A percentile compares a stretch with the other conserved stretches of the same genome.
phyloP scores from a whole-genome alignment of 2,888 invertebrate genomes.

The Dendrolimus houi region DNA sequence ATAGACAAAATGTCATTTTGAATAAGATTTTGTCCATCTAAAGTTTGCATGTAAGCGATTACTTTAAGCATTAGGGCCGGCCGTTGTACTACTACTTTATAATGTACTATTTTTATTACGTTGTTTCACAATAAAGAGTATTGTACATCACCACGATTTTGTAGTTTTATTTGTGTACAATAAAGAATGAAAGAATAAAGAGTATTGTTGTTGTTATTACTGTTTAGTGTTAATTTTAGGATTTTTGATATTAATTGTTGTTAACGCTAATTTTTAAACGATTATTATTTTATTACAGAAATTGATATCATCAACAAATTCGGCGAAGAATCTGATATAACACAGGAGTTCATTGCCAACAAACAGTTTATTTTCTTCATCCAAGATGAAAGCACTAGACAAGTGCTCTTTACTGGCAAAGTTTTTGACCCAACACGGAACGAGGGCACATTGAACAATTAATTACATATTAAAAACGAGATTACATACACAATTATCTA shows the following conservation, averaged over 20 bases:
- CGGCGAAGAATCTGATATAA: conserved; percentile 74
- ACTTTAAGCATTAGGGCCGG: too few relatives aligned
- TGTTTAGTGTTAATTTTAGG: not conserved
- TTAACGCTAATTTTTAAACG: not conserved
- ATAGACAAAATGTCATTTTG: too few relatives aligned
- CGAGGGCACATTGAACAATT: conserved; percentile 37
- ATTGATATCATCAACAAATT: conserved; percentile 84
- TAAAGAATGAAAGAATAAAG: too few relatives aligned
- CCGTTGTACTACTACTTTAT: too few relatives aligned
- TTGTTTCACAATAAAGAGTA: too few relatives aligned
- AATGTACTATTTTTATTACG: too few relatives aligned
- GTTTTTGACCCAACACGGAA: conserved; percentile 77
- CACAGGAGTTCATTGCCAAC: conserved; percentile 79
- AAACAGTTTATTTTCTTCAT: conserved; percentile 89
- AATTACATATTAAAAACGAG: not conserved
- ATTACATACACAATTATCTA: not conserved
- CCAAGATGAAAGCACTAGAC: conserved; percentile 84
- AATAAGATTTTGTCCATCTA: too few relatives aligned
- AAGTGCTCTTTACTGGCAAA: conserved; percentile 84
- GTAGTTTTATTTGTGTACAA: too few relatives aligned
- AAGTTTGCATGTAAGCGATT: too few relatives aligned
- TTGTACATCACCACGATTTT: too few relatives aligned
- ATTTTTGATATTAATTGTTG: not conserved
- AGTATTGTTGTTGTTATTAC: too few relatives aligned
- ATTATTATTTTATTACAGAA: conserved; percentile 51